Evolutionary conservation across 2,797 vertebrate genomes (phyloP).

Genomic region (Lepidocolaptes lacrymiger): DNA sequence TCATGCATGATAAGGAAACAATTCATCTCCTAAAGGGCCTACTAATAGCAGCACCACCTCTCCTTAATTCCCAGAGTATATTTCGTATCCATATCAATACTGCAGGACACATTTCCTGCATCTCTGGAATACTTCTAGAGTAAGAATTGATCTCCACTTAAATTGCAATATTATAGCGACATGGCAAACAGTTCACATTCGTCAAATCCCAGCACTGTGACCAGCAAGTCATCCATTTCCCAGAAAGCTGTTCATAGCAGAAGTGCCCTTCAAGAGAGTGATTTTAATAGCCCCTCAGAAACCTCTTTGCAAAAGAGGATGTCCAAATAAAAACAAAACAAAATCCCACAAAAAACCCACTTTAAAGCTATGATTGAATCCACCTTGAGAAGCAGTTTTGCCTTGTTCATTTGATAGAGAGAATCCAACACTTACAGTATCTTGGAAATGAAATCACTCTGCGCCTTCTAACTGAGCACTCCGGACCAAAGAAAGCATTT

Average conservation of each 20-base stretch:
- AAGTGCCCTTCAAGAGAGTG: neutral
- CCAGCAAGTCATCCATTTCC: neutral
- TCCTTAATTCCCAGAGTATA: neutral
- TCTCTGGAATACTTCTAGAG: neutral
- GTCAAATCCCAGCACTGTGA: neutral
- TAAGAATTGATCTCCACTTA: neutral
- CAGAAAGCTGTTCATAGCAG: neutral
- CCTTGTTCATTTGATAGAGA: neutral
- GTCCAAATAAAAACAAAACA: neutral
- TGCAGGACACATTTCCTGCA: neutral
- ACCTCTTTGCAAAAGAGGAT: neutral
- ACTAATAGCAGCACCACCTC: neutral
- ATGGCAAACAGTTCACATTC: neutral
- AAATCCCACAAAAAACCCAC: neutral
- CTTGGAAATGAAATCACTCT: neutral
- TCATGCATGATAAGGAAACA: slow-evolving; percentile 18
- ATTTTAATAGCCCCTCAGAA: neutral
- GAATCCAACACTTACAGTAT: neutral
- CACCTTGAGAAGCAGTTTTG: neutral
- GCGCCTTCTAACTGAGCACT: neutral
- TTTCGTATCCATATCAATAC: neutral
- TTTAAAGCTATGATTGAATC: neutral
- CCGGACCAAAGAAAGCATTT: neutral
- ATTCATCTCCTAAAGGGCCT: neutral
- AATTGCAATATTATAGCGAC: neutral